Evolutionary conservation across 35 echinoderm and acorn worm species (phyloP), one percentile per base, ranked within the genome.

Genomic region (Diadema setosum): DNA sequence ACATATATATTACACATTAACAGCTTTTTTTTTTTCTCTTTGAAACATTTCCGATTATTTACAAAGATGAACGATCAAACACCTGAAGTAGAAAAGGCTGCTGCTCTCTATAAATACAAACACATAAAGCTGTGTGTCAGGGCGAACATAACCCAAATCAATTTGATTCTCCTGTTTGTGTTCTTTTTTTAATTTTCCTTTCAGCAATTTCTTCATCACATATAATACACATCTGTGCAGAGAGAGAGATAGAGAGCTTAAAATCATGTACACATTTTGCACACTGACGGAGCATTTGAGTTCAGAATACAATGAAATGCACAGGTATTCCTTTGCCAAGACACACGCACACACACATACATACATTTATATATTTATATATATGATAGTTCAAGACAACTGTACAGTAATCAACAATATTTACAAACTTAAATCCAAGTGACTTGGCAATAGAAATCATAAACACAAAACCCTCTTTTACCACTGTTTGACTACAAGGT

Each of bases 91-190:
- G 63, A 67, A 67, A 67, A 67, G 36, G 61, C 61, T 65, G 23
- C 61, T 34, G 30, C 29, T 15, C 63, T 67, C 30, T 34, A 30
- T 29, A n/a, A n/a, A n/a, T 33, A 67, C 63, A 67, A 55, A 67
- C 63, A 67, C 63, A 67, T 34, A 67, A 67, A 67, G 63, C 63
- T 12, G 63, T 67, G 63, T 67, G 63, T 67, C 63, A 8, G 15
- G 37, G 63, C 21, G n/a, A 67, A 67, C 37, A 67, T 34, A 67
- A 12, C 16, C 63, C 63, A 67, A 67, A 67, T 67, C 30, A 67
- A 67, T 67, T 67, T 67, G 63, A 67, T 67, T 67, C 63, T 67
- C n/a, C n/a, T n/a, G n/a, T n/a, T n/a, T n/a, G n/a, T n/a, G n/a
- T n/a, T n/a, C n/a, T n/a, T n/a, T n/a, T n/a, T n/a, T n/a, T n/a